Evolutionary conservation across 92 coral and sea anemone species (phyloP), one percentile per base, ranked within the genome.

Genomic region (Anthopleura xanthogrammica): DNA sequence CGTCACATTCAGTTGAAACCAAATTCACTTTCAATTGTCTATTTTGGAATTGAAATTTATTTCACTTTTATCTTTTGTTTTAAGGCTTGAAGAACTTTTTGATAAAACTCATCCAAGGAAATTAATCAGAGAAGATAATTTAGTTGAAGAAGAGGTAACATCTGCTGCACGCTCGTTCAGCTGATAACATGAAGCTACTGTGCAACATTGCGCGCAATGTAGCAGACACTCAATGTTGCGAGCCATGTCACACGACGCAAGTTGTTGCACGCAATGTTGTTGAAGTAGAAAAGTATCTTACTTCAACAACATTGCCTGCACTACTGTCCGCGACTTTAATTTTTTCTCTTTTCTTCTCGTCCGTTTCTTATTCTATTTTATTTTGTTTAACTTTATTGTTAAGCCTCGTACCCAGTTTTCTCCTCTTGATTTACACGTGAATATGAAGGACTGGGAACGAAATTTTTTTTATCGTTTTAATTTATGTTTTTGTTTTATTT

Each of bases 101-200:
- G 77, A 46, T n/a, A 60, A 70, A 12, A 70, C 23, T 11, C 74
- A 46, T 54, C 77, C 77, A n/a, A 58, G 46, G 3, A 66, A 70
- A 23, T 16, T 50, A n/a, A 52, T 50, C 0, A 68, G 24, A 10
- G 84, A 81, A 81, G 84, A 81, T n/a, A 0, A 29, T 19, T 36
- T 81, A n/a, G 77, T 66, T 0, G 60, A 65, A 22, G 84, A 81
- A 81, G 77, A 68, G 77, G 84, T 81, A 20, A 66, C 41, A 29
- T 20, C 40, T 68, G 41, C 14, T 5, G 4, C 41, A 3, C 55
- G 7, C 16, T 8, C 14, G 42, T 14, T 75, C 16, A 41, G 16
- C 78, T 42, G 39, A 12, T 29, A 5, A 16, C 46, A 73, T 13
- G 36, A 29, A 41, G 22, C 29, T 24, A 72, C 36, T 29, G 36